Base-by-base conservation (phyloP, 1,140 invertebrate species). In the Polypedilum vanderplanki region DNA sequence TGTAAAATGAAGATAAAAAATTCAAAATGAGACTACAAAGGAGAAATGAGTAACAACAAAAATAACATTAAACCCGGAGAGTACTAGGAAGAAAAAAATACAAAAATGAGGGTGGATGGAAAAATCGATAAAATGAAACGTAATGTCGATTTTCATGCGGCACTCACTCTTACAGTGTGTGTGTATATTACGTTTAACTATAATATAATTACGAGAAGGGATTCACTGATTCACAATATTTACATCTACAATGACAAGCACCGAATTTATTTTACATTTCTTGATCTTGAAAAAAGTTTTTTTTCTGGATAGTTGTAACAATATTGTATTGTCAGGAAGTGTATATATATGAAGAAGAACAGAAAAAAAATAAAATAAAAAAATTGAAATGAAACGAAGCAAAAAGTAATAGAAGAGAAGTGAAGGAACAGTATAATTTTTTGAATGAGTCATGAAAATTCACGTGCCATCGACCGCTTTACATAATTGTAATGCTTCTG, bases 71-170 rank as follows among this genome's bases (percentile, higher is more conserved):
- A n/a, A 57, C 46, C 46, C 4, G n/a, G 46, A 57, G 46, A n/a
- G 46, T n/a, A 15, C 46, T 8, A 57, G 46, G n/a, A n/a, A 57
- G 46, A 57, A n/a, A 5, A 33, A 33, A 57, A n/a, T n/a, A 15
- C n/a, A 57, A 57, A 46, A 57, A 57, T 57, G 46, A 57, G 46
- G 46, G 46, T 57, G 46, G 46, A 57, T n/a, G n/a, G 46, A 57
- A 57, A 57, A 57, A 57, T 57, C 46, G 46, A 57, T 57, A 57
- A 57, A 57, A n/a, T 12, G 46, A 57, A 57, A 9, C 10, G n/a
- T n/a, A 57, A 9, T 57, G 46, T 57, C 46, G 46, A 57, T 57
- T 57, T 57, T 57, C n/a, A n/a, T 57, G 46, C 46, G 12, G 46
- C 46, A n/a, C n/a, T 57, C 12, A 57, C 12, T 57, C 9, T 12